Evolutionary conservation across 2,113 vertebrate species (phyloP).

Genomic region (Oxyruncus cristatus): DNA sequence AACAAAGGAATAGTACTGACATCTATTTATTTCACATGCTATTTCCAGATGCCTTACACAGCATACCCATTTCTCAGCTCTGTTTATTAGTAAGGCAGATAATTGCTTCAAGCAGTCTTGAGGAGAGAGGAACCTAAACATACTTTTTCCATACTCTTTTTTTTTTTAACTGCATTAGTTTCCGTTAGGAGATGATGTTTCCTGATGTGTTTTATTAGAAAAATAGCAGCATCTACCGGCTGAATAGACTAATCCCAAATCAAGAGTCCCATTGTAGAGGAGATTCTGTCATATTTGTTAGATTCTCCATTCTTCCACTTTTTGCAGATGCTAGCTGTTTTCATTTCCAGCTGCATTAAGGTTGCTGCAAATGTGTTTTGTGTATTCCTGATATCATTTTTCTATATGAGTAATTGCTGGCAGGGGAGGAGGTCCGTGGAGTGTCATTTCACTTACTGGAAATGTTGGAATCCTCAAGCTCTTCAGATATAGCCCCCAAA

Average conservation of each 20-base stretch:
- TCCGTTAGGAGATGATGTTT: neutral
- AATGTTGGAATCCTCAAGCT: neutral
- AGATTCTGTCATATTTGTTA: neutral
- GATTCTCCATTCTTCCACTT: neutral
- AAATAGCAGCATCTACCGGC: conserved; percentile 48
- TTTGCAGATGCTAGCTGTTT: conserved; percentile 29
- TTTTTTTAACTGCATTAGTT: neutral
- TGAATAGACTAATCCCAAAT: conserved; percentile 17
- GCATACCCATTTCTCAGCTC: neutral
- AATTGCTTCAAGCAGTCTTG: neutral
- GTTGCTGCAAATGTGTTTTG: conserved; percentile 26
- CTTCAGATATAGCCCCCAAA: neutral
- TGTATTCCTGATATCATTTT: conserved; percentile 8
- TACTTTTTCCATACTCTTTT: neutral
- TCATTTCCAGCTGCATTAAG: conserved; percentile 24
- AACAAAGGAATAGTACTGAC: neutral
- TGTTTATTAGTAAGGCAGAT: neutral
- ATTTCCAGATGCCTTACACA: neutral
- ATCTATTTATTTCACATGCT: neutral
- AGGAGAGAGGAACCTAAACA: neutral
- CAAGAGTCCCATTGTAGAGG: neutral
- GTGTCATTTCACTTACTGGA: conserved; percentile 20
- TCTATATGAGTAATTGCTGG: conserved; percentile 27
- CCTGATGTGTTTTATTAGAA: conserved; percentile 17
- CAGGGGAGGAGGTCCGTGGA: neutral